Base-by-base conservation (phyloP, 2,888 invertebrate genomes). In the Thymelicus lineola region DNA sequence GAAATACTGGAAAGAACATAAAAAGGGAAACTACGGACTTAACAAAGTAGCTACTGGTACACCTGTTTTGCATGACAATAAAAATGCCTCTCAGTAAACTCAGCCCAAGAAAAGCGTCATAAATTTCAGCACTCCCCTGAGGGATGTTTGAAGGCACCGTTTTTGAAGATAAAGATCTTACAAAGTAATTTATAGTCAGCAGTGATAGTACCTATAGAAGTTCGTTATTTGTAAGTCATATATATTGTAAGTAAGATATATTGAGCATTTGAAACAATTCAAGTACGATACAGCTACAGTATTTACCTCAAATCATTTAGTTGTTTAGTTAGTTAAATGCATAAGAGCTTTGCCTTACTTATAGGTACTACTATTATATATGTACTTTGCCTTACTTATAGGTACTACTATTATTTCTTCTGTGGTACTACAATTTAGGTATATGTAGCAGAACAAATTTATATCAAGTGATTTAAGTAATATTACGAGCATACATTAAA, bases 11-110 rank as follows among this genome's bases (percentile, higher is more conserved):
- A 20, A 45, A 58, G 7, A 57, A 57, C 57, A 36, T n/a, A 57
- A 63, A 20, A 20, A 15, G 15, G 35, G 35, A 36, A 57, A 14
- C 57, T 35, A 35, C 20, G 38, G 20, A 10, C n/a, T 57, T 62
- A 35, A 57, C n/a, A 57, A 62, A 62, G 20, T 53, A 61, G 67
- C 67, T 45, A 53, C 45, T 42, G 12, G 59, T 66, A 63, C 58
- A 58, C 57, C 69, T 63, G 58, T 69, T 69, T 69, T 63, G 48
- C 69, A 69, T 69, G 62, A 69, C 69, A 63, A 62, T 63, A 58
- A 62, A 69, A 69, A 57, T 58, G 38, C 38, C 63, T n/a, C 58
- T 36, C 36, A 48, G 57, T 6, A 28, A 57, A 36, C 57, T 58
- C 28, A 17, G 28, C 28, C 62, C 35, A 62, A 42, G 46, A 48